Percentiles rank a stretch among this genome's conserved stretches.
phyloP scores from a whole-genome alignment of 2,888 invertebrate species.

The Lymantria dispar region DNA sequence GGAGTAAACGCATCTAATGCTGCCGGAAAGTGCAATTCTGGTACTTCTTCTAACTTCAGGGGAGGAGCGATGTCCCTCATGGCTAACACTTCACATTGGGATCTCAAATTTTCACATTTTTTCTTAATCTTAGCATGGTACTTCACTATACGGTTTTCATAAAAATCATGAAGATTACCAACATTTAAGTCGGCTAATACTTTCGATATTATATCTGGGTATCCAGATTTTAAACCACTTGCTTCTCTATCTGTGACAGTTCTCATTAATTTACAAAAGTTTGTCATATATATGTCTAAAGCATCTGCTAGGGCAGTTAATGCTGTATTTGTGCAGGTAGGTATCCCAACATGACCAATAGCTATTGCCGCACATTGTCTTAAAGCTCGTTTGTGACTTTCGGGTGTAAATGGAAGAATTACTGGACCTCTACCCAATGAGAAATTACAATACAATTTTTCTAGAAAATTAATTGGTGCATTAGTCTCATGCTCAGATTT shows the following conservation, averaged over 20 bases:
- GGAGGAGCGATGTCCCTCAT: slow-evolving; percentile 64
- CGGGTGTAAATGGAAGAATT: slow-evolving; percentile 69
- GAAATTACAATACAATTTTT: slow-evolving; percentile 71
- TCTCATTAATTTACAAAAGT: slow-evolving; percentile 70
- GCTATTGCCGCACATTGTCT: slow-evolving; percentile 72
- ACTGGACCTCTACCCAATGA: slow-evolving; percentile 67
- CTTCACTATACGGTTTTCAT: slow-evolving; percentile 62
- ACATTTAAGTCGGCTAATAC: slow-evolving; percentile 71
- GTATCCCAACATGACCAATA: slow-evolving; percentile 67
- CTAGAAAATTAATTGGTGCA: slow-evolving; percentile 66
- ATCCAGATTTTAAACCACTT: slow-evolving; percentile 64
- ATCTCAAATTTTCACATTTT: slow-evolving; percentile 54
- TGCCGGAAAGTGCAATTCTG: slow-evolving; percentile 79
- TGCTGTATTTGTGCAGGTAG: slow-evolving; percentile 65
- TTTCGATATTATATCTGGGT: slow-evolving; percentile 73
- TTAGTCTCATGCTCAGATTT: slow-evolving; percentile 57
- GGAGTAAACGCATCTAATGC: slow-evolving; percentile 79
- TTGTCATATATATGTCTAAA: slow-evolving; percentile 65
- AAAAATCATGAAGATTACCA: slow-evolving; percentile 68
- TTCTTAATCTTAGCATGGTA: slow-evolving; percentile 65
- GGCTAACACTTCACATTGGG: slow-evolving; percentile 58
- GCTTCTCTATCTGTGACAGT: slow-evolving; percentile 70
- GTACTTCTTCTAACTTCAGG: slow-evolving; percentile 74
- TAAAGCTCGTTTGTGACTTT: slow-evolving; percentile 70
- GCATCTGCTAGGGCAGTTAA: slow-evolving; percentile 64